These are phyloP conservation scores for Altica lythri DNA, from an alignment of 2,888 invertebrate genomes.

Conservation along the genomic window DNA sequence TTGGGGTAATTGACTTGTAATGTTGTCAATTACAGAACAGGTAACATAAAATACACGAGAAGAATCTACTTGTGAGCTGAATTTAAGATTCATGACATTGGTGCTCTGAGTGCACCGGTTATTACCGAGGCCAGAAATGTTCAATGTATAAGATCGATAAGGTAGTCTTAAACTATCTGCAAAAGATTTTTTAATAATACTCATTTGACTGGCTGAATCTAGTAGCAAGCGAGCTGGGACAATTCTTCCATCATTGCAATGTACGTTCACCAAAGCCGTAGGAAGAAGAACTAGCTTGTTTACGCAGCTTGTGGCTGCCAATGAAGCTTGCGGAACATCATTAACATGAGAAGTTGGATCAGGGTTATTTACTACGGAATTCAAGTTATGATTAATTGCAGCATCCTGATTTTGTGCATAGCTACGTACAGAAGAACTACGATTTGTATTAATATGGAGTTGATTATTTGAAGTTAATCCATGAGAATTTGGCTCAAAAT, in stretches of 20 bases:
- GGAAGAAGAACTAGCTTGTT: constrained; percentile 8
- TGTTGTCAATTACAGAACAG: constrained; percentile 4
- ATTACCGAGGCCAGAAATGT: constrained; percentile 2
- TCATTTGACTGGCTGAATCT: background rate
- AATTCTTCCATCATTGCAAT: background rate
- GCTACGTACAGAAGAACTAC: background rate
- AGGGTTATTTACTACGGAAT: too few species aligned
- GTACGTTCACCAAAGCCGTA: background rate
- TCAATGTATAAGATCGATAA: background rate
- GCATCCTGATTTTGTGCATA: too few species aligned
- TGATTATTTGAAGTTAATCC: background rate
- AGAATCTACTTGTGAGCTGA: background rate
- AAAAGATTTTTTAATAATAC: constrained; percentile 3
- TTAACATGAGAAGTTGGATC: background rate
- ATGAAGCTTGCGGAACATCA: background rate
- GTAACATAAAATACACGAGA: background rate
- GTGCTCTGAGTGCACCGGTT: background rate
- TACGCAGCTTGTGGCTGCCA: background rate
- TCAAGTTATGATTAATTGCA: too few species aligned
- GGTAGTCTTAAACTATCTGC: background rate
- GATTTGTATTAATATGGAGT: background rate
- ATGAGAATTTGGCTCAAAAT: background rate
- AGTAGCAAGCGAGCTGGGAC: background rate
- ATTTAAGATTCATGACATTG: background rate
- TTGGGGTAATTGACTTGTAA: constrained; percentile 1